Conservation (phyloP, 2,113 vertebrate species). For the Microtus oregoni region DNA sequence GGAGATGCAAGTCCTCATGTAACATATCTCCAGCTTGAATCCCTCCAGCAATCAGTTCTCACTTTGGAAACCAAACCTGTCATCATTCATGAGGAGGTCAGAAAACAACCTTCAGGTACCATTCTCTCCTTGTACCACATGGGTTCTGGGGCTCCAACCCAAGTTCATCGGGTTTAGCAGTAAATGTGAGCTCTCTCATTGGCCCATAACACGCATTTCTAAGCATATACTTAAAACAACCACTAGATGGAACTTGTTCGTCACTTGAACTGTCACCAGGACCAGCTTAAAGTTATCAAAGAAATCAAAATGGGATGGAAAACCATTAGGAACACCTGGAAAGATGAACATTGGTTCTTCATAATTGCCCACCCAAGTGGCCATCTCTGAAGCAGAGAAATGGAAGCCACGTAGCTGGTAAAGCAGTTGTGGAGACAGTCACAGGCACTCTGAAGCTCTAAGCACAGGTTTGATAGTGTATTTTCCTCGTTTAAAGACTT, state of each 20-base stretch:
- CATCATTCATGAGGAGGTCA: background rate
- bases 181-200: background rate
- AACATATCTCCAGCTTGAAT: background rate
- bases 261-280: background rate
- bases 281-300: background rate
- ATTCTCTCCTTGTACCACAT: background rate
- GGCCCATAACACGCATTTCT: background rate
- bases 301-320: background rate
- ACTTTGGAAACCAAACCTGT: background rate
- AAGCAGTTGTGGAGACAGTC: background rate
- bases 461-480: background rate
- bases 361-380: background rate
- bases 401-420: background rate
- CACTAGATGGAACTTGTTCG: conserved; percentile 63
- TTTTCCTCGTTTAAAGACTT: background rate
- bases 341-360: background rate
- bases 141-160: background rate
- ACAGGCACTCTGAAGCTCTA: background rate
- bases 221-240: background rate
- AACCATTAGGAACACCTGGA: background rate
- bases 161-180: background rate
- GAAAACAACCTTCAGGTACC: background rate
- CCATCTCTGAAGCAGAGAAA: conserved; percentile 13
- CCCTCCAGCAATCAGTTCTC: too few relatives aligned
- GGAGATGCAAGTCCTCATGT: background rate